Evolutionary conservation across 1,140 invertebrate genomes (phyloP), one percentile per base, ranked within the genome.

Genomic region (Cecropterus lyciades): DNA sequence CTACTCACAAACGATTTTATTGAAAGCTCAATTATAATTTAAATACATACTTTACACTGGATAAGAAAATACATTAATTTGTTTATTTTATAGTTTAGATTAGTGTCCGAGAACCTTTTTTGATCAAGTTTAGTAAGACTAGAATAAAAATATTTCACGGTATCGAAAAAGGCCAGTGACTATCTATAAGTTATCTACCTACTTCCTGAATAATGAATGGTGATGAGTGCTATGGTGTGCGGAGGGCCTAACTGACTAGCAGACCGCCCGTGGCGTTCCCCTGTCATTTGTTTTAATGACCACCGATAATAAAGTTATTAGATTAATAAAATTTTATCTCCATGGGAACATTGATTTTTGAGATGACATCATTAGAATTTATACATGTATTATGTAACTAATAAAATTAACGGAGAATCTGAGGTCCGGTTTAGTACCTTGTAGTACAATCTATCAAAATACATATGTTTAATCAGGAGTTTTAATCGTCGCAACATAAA

Each of bases 271-370:
- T 51, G 49, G 49, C 4, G 49, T 15, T 30, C 24, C 49, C n/a
- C 49, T 51, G 24, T 51, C 49, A 51, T 51, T 51, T 51, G 49
- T 51, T 51, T 24, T 51, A 33, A 33, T 33, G 15, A 8, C 24
- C 9, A 33, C 15, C 24, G 49, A 43, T 42, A 40, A 56, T 56
- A 56, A 42, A 56, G 53, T 56, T 56, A 20, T 56, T 10, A 56
- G 11, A 56, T 56, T 56, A 40, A 56, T 56, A 56, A 56, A 56
- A 56, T 24, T 20, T 42, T 56, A 56, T 56, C 33, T 43, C 15
- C 53, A 56, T 56, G 53, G 53, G 53, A 56, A 43, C 53, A 42
- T 56, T 42, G 53, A 51, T 51, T 51, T 17, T 51, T 27, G 10
- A 14, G 49, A 51, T 51, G 24, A 51, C 49, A 51, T 51, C 49